Percentiles rank a stretch among this genome's conserved stretches.
These are phyloP conservation scores for Anseranas semipalmata DNA, from an alignment of 2,113 vertebrate genomes.

Conservation along the genomic window DNA sequence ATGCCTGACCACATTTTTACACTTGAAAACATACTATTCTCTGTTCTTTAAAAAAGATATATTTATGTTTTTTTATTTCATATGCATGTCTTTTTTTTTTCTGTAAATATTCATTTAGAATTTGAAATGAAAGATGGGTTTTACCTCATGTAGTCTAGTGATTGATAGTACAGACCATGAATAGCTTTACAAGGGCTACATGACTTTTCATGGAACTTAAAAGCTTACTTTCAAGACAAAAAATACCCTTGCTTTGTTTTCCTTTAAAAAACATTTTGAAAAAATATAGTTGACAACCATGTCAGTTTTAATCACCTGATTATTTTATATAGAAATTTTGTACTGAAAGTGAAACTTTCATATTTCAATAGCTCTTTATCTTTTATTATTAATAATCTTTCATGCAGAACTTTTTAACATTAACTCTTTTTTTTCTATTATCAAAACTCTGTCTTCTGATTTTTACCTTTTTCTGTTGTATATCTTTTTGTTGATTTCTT, in stretches of 20 bases:
- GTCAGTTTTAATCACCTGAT: neutral
- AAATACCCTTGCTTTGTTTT: neutral
- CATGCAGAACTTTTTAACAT: neutral
- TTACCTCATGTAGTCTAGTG: neutral
- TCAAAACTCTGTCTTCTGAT: neutral
- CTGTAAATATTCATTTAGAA: neutral
- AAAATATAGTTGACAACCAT: neutral
- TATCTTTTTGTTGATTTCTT: neutral
- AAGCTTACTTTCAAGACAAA: neutral
- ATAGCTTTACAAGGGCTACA: neutral
- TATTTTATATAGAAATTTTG: neutral
- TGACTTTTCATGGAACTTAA: neutral
- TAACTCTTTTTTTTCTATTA: neutral
- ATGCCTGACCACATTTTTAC: neutral
- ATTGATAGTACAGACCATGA: neutral
- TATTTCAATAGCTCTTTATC: neutral
- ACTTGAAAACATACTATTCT: neutral
- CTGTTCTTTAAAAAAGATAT: neutral
- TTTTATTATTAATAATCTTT: neutral
- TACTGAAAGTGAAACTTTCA: neutral
- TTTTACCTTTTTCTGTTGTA: neutral
- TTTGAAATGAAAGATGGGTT: neutral
- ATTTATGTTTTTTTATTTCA: neutral
- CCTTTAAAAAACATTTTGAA: neutral
- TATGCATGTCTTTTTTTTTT: neutral